Conservation (phyloP, 2,888 invertebrate genomes). For the Lithosia quadra region DNA sequence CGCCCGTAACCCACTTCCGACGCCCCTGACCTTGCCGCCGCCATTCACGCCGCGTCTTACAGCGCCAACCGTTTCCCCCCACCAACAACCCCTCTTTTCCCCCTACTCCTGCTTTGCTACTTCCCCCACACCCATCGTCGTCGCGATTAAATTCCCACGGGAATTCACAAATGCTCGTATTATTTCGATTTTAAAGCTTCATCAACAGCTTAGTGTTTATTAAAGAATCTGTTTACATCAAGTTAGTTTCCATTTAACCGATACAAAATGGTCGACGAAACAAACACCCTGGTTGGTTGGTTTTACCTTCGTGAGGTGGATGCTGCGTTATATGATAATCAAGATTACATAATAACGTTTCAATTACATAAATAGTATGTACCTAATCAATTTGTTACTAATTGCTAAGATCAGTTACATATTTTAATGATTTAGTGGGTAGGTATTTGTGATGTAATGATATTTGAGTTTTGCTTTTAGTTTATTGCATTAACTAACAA, state of each 20-base stretch:
- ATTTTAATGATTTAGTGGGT: slow-evolving; percentile 1
- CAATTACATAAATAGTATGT: background rate
- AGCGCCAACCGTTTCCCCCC: slow-evolving; percentile 56
- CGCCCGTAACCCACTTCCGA: slow-evolving; percentile 86
- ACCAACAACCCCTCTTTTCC: slow-evolving; percentile 29
- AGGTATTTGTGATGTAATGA: slow-evolving; percentile 2
- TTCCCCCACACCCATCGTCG: slow-evolving; percentile 44
- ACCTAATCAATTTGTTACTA: background rate
- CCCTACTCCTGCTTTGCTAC: slow-evolving; percentile 24
- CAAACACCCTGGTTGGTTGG: background rate
- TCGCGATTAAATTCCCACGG: slow-evolving; percentile 48
- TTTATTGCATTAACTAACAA: slow-evolving; percentile 13
- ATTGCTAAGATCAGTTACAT: background rate
- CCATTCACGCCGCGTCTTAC: slow-evolving; percentile 83
- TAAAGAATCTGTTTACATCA: slow-evolving; percentile 52
- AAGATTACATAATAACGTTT: background rate
- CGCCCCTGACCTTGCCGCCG: slow-evolving; percentile 85
- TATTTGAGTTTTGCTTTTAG: slow-evolving; percentile 10
- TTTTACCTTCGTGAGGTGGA: background rate
- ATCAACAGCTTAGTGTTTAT: slow-evolving; percentile 56
- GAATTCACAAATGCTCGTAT: slow-evolving; percentile 70
- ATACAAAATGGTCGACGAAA: slow-evolving; percentile 25
- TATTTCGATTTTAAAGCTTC: slow-evolving; percentile 66
- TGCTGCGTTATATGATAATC: too few relatives aligned
- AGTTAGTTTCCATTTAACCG: slow-evolving; percentile 30